A percentile compares a stretch with the other conserved stretches of the same genome.
Conservation (phyloP, 2,113 vertebrate species). For the Albula glossodonta region DNA sequence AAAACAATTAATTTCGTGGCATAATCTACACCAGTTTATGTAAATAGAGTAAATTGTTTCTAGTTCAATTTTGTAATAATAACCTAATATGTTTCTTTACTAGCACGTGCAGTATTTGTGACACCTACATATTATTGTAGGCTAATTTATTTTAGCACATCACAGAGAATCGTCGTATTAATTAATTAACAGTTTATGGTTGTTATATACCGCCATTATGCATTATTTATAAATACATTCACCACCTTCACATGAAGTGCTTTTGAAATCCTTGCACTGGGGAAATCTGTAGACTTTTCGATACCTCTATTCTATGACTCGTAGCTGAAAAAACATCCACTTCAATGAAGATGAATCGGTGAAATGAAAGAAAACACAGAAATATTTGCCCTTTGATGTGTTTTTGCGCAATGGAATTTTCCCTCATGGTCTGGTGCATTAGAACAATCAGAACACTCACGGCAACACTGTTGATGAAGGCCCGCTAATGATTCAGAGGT, state of each 20-base stretch:
- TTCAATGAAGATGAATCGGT: slow-evolving; percentile 13
- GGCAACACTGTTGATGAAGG: not conserved
- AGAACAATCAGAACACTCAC: slow-evolving; percentile 9
- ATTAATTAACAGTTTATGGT: not conserved
- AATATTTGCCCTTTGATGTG: not conserved
- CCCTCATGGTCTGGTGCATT: slow-evolving; percentile 1
- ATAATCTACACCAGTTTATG: too few relatives aligned
- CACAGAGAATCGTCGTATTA: not conserved
- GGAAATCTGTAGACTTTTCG: not conserved
- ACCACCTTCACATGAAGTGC: not conserved
- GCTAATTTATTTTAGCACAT: not conserved
- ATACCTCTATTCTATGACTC: not conserved
- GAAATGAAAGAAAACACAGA: slow-evolving; percentile 3
- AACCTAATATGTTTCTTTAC: too few relatives aligned
- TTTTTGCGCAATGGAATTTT: not conserved
- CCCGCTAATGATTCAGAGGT: slow-evolving; percentile 13
- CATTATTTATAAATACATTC: not conserved
- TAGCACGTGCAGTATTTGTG: too few relatives aligned
- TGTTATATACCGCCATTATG: not conserved
- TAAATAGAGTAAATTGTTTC: too few relatives aligned
- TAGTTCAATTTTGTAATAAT: too few relatives aligned
- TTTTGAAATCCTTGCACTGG: not conserved
- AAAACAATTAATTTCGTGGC: too few relatives aligned
- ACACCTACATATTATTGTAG: too few relatives aligned
- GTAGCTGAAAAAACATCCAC: not conserved